Base-by-base conservation (phyloP, 2,113 vertebrate genomes). In the Xiphorhynchus elegans region DNA sequence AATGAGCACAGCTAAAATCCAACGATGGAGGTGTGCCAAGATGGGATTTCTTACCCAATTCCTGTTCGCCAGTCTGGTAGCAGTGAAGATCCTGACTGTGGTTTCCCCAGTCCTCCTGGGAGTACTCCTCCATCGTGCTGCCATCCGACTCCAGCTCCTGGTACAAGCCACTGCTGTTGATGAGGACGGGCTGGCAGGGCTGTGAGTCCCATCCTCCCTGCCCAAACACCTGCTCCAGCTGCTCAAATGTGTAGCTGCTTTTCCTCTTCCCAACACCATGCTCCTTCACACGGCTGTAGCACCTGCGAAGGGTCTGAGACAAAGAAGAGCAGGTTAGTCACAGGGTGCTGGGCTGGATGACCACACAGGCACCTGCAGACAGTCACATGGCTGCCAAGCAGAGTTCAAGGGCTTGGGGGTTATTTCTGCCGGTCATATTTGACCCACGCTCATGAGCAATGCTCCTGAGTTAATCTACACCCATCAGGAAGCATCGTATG, bases 261-360 rank as follows among this genome's bases (percentile, higher is more conserved):
- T 99, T 99, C 97, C 99, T 98, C 95, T 99, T 99, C 29, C 99
- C 99, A 0, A 99, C 99, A 64, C 99, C 99, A 2, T 99, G 99
- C 97, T 99, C 99, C 98, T 99, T 99, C 91, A 99, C 99, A 1
- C 99, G 99, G 97, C 99, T 99, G 98, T 99, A 99, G 97, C 99
- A 99, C 95, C 99, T 98, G 81, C 99, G 98, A 29, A 99, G 98
- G 40, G 99, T 99, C 99, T 99, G 96, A 83, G 90, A 97, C 50
- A 97, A 78, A 94, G 90, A 94, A 87, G 42, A 31, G 40, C 81
- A 14, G 40, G 49, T 97, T 91, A 90, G 53, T 74, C 92, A 50
- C 79, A 88, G 18, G 55, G 68, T 42, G 35, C 59, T 25, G 47
- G 62, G 67, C 31, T 29, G 70, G 76, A 9, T 6, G 26, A 73